A percentile compares a stretch with the other conserved stretches of the same genome.
These are phyloP conservation scores for Umimayanthus chanpuru DNA, from an alignment of 92 coral and sea anemone genomes.

Conservation along the genomic window DNA sequence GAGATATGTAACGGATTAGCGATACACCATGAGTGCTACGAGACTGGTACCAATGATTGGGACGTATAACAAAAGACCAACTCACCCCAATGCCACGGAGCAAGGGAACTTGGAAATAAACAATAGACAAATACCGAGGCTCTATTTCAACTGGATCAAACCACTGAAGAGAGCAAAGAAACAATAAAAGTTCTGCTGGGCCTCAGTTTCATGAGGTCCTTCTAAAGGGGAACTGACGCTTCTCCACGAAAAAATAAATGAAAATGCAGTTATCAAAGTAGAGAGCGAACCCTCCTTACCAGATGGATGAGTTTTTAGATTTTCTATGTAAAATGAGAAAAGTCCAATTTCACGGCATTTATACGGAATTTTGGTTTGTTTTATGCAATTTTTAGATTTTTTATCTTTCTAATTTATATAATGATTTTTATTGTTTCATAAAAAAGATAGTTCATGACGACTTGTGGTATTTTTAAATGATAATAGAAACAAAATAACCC, in stretches of 20 bases:
- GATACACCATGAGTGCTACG: background rate
- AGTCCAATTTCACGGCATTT: background rate
- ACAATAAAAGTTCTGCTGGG: background rate
- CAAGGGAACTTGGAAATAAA: background rate
- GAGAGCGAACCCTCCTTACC: background rate
- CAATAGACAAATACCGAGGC: background rate
- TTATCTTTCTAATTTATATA: background rate
- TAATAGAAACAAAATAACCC: background rate
- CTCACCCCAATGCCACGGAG: too few relatives aligned
- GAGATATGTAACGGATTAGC: background rate
- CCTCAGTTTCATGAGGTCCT: conserved; percentile 34
- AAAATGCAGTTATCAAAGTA: background rate
- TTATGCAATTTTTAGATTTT: background rate
- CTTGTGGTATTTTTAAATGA: background rate
- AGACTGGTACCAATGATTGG: background rate
- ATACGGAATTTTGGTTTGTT: background rate
- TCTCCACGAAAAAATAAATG: background rate
- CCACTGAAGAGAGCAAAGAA: background rate
- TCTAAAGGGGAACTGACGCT: background rate
- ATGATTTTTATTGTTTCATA: background rate
- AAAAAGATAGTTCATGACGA: background rate
- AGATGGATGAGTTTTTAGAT: background rate
- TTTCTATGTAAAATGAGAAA: too few relatives aligned
- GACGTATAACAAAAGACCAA: background rate
- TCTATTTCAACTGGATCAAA: background rate